Percentiles rank a stretch among this genome's conserved stretches.
phyloP scores from a whole-genome alignment of 2,888 invertebrate species.

The Nowickia ferox region DNA sequence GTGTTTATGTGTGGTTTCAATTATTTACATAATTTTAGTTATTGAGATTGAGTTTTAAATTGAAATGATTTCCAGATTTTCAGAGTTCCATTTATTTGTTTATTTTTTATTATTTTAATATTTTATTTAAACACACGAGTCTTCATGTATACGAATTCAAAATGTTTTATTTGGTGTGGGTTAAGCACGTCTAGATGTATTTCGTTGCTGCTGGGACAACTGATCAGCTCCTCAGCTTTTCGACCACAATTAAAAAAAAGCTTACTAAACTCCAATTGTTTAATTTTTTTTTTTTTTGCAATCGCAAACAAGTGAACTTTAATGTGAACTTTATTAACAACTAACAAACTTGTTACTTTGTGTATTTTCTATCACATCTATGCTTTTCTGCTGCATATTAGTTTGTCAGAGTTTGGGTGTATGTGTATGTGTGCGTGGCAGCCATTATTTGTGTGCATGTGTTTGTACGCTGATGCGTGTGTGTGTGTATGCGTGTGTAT shows the following conservation, averaged over 20 bases:
- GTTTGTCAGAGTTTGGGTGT: conserved; percentile 46
- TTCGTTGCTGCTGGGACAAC: not conserved
- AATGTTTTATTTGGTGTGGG: too few species aligned
- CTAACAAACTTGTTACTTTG: not conserved
- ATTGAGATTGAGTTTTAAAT: not conserved
- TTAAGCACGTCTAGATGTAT: not conserved
- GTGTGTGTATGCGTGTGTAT: conserved; percentile 21
- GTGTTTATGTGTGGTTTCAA: conserved; percentile 66
- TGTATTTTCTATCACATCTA: not conserved
- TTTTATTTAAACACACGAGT: too few species aligned
- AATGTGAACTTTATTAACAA: not conserved
- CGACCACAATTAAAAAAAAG: too few species aligned
- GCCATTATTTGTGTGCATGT: not conserved
- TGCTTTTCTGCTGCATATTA: conserved; percentile 55
- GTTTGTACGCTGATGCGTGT: not conserved
- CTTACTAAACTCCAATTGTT: not conserved
- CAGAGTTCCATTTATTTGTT: not conserved
- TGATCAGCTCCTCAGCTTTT: too few species aligned
- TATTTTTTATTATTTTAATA: not conserved
- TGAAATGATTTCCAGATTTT: not conserved
- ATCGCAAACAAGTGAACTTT: not conserved
- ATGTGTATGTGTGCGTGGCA: not conserved
- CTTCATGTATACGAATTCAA: too few species aligned
- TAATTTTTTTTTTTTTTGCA: not conserved
- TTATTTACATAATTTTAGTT: conserved; percentile 48